Evolutionary conservation across 2,888 invertebrate species (phyloP).

Genomic region (Eupithecia abbreviata): DNA sequence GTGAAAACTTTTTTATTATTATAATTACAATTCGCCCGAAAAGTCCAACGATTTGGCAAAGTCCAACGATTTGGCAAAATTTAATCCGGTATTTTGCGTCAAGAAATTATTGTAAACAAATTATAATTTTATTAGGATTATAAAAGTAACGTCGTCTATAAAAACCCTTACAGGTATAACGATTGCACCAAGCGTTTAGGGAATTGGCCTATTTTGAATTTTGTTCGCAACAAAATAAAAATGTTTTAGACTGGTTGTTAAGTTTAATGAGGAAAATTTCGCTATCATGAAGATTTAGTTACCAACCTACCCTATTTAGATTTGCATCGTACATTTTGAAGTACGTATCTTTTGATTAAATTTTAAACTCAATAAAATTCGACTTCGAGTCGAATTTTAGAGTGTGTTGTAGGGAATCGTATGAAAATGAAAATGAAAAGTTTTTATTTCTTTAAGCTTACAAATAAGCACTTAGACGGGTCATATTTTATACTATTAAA

Average conservation of each 20-base stretch:
- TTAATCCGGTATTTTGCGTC: not conserved
- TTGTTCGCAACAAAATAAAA: constrained; percentile 29
- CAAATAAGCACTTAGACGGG: too few relatives aligned
- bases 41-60: not conserved
- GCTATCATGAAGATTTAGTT: constrained; percentile 11
- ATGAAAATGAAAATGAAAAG: too few relatives aligned
- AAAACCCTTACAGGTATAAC: constrained; percentile 24
- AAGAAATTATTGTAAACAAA: not conserved
- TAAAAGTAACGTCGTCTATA: constrained; percentile 7
- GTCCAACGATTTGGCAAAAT: not conserved
- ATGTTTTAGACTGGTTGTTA: constrained; percentile 22
- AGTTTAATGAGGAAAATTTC: constrained; percentile 17
- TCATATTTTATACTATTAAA: too few relatives aligned
- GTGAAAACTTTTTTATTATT: too few relatives aligned
- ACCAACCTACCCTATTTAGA: constrained; percentile 1
- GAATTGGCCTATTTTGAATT: constrained; percentile 31
- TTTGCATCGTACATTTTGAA: not conserved
- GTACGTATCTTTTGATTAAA: constrained; percentile 1
- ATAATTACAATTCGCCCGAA: not conserved
- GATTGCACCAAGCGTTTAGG: constrained; percentile 35
- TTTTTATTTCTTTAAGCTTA: too few relatives aligned
- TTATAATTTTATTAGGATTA: not conserved
- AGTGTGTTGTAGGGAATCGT: too few relatives aligned
- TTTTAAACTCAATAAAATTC: not conserved
- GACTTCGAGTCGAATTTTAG: not conserved